A percentile compares a stretch with the other conserved stretches of the same genome.
phyloP scores from a whole-genome alignment of 2,888 invertebrate species.

The Netelia melanura region DNA sequence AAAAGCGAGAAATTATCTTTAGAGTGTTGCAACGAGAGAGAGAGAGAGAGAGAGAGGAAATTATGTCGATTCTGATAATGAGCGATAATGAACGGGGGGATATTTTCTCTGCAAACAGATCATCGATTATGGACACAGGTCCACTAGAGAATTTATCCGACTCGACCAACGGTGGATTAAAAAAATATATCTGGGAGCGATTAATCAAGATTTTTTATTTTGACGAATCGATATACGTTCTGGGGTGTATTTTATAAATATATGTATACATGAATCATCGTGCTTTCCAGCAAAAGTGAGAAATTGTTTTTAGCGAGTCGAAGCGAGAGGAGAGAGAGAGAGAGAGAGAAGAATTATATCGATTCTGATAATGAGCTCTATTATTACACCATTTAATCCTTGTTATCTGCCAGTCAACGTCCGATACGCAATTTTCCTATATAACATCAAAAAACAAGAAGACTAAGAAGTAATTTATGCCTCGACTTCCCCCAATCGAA shows the following conservation, averaged over 20 bases:
- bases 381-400: constrained; percentile 17
- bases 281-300: background rate
- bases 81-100: background rate
- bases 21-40: constrained; percentile 7
- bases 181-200: constrained; percentile 31
- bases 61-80: constrained; percentile 32
- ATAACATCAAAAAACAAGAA: background rate
- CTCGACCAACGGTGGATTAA: too few relatives aligned
- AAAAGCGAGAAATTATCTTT: constrained; percentile 19
- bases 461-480: too few relatives aligned
- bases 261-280: constrained; percentile 11
- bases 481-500: background rate
- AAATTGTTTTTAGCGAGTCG: constrained; percentile 34
- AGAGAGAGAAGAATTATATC: constrained; percentile 36
- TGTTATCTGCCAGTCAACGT: constrained; percentile 42
- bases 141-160: too few relatives aligned
- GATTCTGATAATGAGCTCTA: constrained; percentile 26
- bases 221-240: background rate
- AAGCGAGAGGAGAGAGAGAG: background rate
- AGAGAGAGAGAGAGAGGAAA: constrained; percentile 16
- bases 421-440: constrained; percentile 45
- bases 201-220: constrained; percentile 1
- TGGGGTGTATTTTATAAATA: background rate
- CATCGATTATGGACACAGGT: too few relatives aligned
- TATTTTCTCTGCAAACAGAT: too few relatives aligned